Percentiles rank a stretch among this genome's conserved stretches.
Conservation (phyloP, 1,140 invertebrate genomes). For the Thaumatotibia leucotreta region DNA sequence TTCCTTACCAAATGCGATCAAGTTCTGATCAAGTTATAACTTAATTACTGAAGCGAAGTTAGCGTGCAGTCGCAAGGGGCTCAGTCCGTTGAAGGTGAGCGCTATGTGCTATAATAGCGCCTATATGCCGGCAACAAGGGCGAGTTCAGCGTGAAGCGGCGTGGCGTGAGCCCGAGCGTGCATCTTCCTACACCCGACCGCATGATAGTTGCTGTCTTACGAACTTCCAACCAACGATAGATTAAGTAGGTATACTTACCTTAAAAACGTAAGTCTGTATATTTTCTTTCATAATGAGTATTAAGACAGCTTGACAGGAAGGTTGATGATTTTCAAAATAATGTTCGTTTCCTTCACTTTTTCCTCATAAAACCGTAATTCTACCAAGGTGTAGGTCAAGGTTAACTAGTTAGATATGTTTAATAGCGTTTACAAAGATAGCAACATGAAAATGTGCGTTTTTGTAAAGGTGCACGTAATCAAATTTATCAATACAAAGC, state of each 20-base stretch:
- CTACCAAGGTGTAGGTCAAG: no score
- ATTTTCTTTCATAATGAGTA: no score
- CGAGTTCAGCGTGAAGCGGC: background rate
- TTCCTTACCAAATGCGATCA: background rate
- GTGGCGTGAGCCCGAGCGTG: background rate
- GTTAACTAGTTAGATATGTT: no score
- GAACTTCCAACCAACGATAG: background rate
- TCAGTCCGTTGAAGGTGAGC: background rate
- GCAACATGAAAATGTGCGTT: no score
- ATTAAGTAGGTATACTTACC: background rate
- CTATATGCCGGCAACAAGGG: background rate
- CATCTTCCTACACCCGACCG: background rate
- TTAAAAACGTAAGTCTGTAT: background rate
- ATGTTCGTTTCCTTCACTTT: no score
- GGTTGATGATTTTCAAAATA: no score
- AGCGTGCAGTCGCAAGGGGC: background rate
- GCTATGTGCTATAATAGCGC: background rate
- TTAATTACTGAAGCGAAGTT: constrained; percentile 7
- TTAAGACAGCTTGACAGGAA: no score
- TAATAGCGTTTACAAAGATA: no score
- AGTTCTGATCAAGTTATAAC: background rate
- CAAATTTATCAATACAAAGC: no score
- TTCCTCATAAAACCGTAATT: no score
- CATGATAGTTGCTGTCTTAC: background rate
- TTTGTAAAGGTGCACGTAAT: no score